Conservation (phyloP, 2,113 vertebrate genomes). For the Raja brachyura region DNA sequence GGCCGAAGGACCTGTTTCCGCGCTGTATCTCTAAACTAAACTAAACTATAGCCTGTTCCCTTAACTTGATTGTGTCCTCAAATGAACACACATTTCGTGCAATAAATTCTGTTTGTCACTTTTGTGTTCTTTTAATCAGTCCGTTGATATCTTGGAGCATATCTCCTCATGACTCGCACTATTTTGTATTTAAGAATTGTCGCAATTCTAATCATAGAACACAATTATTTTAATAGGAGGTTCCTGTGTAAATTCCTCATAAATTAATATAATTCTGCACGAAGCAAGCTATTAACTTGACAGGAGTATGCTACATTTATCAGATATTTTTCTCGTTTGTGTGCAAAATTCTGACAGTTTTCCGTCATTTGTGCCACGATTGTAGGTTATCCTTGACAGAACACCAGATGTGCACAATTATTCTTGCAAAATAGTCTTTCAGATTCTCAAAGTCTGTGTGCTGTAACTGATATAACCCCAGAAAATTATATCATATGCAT, state of each 20-base stretch:
- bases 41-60: too few relatives aligned
- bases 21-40: too few relatives aligned
- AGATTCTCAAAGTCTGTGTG: constrained; percentile 21
- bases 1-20: too few relatives aligned
- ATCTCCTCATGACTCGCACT: too few relatives aligned
- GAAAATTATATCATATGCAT: constrained; percentile 36
- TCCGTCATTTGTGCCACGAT: constrained; percentile 3
- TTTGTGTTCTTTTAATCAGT: too few relatives aligned
- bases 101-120: too few relatives aligned
- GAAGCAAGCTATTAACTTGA: background rate
- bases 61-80: too few relatives aligned
- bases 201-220: background rate
- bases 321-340: background rate
- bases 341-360: constrained; percentile 26
- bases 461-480: constrained; percentile 35
- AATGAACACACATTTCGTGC: too few relatives aligned
- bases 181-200: background rate
- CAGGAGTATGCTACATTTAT: background rate
- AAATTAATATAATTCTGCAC: background rate
- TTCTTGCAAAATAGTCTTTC: constrained; percentile 33
- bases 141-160: too few relatives aligned
- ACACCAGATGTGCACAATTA: constrained; percentile 37
- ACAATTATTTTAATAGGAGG: background rate
- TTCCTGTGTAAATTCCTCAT: background rate
- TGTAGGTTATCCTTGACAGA: constrained; percentile 35